phyloP scores from a whole-genome alignment of 2,797 vertebrate genomes.

The Hemitrygon akajei region DNA sequence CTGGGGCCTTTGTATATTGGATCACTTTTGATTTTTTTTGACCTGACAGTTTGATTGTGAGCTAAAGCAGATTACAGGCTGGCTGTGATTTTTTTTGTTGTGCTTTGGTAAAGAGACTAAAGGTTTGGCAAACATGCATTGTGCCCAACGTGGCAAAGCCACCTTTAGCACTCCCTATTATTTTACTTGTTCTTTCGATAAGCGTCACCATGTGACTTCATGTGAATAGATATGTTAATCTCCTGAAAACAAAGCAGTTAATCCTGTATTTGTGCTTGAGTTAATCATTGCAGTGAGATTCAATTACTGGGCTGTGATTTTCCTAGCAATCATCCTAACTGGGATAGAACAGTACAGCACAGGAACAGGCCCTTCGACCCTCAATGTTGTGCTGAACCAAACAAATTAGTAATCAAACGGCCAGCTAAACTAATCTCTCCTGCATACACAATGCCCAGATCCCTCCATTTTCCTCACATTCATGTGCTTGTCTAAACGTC shows the following conservation, averaged over 20 bases:
- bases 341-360: no score
- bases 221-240: background rate
- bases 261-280: background rate
- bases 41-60: background rate
- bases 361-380: no score
- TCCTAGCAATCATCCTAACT: conserved; percentile 44
- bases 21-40: background rate
- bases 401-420: no score
- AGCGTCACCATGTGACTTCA: background rate
- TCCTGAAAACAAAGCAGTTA: background rate
- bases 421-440: no score
- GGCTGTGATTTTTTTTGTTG: background rate
- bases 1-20: background rate
- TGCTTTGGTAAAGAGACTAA: background rate
- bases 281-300: background rate
- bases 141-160: background rate
- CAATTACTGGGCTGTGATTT: conserved; percentile 41
- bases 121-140: background rate
- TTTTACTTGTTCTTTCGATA: background rate
- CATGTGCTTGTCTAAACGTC: no score
- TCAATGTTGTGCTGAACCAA: no score
- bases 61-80: background rate
- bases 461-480: no score
- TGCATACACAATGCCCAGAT: no score
- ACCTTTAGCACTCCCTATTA: background rate